Evolutionary conservation across 35 echinoderm and acorn worm species (phyloP), one percentile per base, ranked within the genome.

Genomic region (Apostichopus parvimensis): DNA sequence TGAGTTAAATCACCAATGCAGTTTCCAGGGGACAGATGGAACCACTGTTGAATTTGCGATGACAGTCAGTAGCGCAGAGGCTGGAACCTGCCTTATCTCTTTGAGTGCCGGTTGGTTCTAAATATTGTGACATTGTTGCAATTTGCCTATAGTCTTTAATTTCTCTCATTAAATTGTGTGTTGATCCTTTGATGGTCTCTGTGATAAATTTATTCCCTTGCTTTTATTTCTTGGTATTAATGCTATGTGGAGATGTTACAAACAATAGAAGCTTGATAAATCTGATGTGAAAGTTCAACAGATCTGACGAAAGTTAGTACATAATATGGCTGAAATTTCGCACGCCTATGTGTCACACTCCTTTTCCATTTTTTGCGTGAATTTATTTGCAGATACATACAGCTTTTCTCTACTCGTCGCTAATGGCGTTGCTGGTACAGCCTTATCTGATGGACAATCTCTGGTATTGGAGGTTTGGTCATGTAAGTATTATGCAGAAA

Each of bases 381-480:
- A 45, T 45, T 45, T 45, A 45, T 45, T 61, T 12, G 58, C 7
- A 75, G 71, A 22, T 75, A 75, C 7, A 13, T 75, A 75, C 71
- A 22, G 6, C 17, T 20, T 75, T n/a, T 75, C 71, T 75, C 14
- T 75, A 75, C 71, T 75, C 17, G 17, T 75, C 17, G 71, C 21
- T 6, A 75, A 6, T 22, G 15, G 14, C 2, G 5, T 75, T 55
- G 79, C 56, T 0, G 28, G 52, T 10, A 55, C 34, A 55, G 28
- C 10, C 5, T 9, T 57, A 55, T 12, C 79, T 53, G 79, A 57
- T 82, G 79, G 79, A 53, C 9, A 55, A 17, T 8, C 79, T 55
- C 79, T 56, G 9, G 11, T 9, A 9, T 56, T 82, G 56, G 79
- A 82, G 11, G 79, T 82, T 53, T 82, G 79, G 79, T 82, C 79